phyloP scores from a whole-genome alignment of 2,888 invertebrate species.

The Nymphalis polychloros region DNA sequence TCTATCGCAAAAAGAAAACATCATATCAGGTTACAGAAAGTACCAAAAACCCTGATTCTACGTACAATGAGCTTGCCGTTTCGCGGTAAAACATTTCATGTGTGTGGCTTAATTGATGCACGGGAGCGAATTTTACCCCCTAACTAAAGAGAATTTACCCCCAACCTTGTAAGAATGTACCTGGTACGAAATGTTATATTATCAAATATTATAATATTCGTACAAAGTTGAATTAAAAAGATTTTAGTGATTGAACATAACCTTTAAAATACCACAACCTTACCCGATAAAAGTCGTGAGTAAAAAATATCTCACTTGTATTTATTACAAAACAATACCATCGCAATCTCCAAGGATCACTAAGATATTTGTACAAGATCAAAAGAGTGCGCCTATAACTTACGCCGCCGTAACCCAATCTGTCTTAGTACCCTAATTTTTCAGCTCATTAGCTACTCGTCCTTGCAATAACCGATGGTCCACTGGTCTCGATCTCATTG shows the following conservation, averaged over 20 bases:
- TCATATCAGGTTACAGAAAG: slow-evolving; percentile 53
- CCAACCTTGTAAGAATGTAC: too few species aligned
- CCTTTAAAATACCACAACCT: too few species aligned
- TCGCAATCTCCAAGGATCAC: too few species aligned
- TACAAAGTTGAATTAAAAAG: too few species aligned
- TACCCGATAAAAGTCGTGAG: too few species aligned
- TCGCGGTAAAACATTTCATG: slow-evolving; percentile 71
- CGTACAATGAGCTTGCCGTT: slow-evolving; percentile 57
- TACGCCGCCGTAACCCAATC: slow-evolving; percentile 57
- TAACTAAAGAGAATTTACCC: too few species aligned
- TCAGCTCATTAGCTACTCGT: slow-evolving; percentile 74
- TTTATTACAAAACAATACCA: too few species aligned
- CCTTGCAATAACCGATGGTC: slow-evolving; percentile 64
- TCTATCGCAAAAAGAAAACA: slow-evolving; percentile 36
- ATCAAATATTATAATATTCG: too few species aligned
- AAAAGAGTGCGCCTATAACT: slow-evolving; percentile 36
- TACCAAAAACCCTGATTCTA: slow-evolving; percentile 46
- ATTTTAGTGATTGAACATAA: too few species aligned
- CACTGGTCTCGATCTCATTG: slow-evolving; percentile 52
- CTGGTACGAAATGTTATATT: too few species aligned
- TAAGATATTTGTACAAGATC: neutral
- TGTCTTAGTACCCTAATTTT: slow-evolving; percentile 74
- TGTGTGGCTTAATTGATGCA: slow-evolving; percentile 30
- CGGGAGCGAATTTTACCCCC: neutral
- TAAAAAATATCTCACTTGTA: too few species aligned